Evolutionary conservation across 64 coral and sea anemone species (phyloP).

Genomic region (Stylophora pistillata): DNA sequence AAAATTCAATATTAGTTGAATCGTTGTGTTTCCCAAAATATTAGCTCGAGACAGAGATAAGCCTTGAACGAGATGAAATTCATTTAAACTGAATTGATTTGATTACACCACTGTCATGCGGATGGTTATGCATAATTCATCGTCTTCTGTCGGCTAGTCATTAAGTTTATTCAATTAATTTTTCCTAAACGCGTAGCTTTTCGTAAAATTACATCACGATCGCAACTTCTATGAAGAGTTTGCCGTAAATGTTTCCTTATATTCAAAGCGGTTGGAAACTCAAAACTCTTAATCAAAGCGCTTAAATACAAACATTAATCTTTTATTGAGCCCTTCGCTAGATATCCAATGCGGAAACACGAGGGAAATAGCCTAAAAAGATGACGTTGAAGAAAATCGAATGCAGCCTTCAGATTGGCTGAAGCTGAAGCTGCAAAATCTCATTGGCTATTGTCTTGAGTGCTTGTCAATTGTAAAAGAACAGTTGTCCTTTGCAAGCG

Average conservation of each 20-base stretch:
- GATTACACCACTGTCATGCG: conserved; percentile 6
- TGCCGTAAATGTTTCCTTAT: neutral
- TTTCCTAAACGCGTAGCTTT: neutral
- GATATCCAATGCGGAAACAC: conserved; percentile 13
- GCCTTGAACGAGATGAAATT: neutral
- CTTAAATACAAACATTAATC: neutral
- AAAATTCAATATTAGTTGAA: neutral
- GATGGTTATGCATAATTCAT: conserved; percentile 14
- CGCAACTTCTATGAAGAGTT: neutral
- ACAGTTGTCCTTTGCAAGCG: conserved; percentile 15
- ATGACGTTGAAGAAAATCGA: conserved; percentile 21
- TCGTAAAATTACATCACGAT: neutral
- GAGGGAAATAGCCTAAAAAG: conserved; percentile 17
- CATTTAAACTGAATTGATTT: conserved; percentile 12
- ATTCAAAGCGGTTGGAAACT: neutral
- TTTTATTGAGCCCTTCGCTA: conserved; percentile 17
- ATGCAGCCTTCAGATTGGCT: neutral
- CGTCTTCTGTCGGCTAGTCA: neutral
- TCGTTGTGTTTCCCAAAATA: neutral
- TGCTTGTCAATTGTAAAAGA: conserved; percentile 25
- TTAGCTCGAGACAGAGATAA: neutral
- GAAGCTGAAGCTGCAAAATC: neutral
- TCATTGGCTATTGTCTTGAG: conserved; percentile 38
- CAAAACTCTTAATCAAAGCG: neutral
- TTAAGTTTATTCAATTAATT: neutral